phyloP scores from a whole-genome alignment of 2,888 invertebrate genomes.

The Cerceris rybyensis region DNA sequence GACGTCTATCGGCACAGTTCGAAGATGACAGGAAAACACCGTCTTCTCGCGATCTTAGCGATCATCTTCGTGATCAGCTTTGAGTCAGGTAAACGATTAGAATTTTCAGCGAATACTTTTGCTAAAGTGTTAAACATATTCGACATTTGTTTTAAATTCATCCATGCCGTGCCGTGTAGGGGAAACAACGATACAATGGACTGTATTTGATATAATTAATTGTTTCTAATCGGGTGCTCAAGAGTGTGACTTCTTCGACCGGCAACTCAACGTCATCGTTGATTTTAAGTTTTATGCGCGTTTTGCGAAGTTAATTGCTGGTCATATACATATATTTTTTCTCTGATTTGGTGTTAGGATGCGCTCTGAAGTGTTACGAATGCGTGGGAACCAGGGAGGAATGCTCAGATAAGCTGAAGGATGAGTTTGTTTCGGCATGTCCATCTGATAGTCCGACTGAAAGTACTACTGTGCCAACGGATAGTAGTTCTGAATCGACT shows the following conservation, averaged over 20 bases:
- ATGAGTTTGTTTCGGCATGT: neutral
- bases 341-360: neutral
- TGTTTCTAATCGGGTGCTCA: too few species aligned
- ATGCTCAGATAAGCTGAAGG: conserved; percentile 6
- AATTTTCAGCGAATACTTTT: neutral
- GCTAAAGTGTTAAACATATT: neutral
- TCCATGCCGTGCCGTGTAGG: neutral
- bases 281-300: too few species aligned
- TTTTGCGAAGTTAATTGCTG: neutral
- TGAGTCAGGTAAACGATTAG: neutral
- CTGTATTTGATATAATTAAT: too few species aligned
- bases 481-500: neutral
- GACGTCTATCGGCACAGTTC: neutral
- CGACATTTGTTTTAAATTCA: neutral
- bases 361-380: conserved; percentile 44
- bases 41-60: neutral
- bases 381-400: conserved; percentile 40
- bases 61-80: neutral
- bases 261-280: too few species aligned
- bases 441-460: neutral
- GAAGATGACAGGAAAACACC: neutral
- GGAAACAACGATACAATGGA: too few species aligned
- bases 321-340: neutral
- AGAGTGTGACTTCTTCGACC: too few species aligned
- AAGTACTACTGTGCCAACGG: neutral